Evolutionary conservation across 2,888 invertebrate genomes (phyloP).

Genomic region (Drosophila suboccidentalis): DNA sequence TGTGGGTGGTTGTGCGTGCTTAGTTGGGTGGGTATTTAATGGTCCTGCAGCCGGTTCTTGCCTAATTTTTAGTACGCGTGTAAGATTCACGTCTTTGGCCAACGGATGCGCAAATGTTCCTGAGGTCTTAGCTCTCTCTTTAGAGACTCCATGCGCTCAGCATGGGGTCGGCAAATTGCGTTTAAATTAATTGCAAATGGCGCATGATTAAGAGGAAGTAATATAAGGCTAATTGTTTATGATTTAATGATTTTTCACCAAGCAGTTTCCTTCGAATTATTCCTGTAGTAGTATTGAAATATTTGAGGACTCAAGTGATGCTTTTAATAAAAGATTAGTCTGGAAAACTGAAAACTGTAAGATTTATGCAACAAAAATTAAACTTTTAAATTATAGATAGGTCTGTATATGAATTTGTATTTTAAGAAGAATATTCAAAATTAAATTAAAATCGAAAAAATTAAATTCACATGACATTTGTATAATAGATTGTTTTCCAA

Average conservation of each 20-base stretch:
- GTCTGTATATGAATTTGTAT: too few relatives aligned
- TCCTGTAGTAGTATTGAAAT: slow-evolving; percentile 23
- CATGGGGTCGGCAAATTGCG: slow-evolving; percentile 76
- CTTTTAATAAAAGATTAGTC: too few relatives aligned
- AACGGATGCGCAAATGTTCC: slow-evolving; percentile 64
- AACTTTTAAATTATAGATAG: too few relatives aligned
- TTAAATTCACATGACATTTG: too few relatives aligned
- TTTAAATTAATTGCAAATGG: slow-evolving; percentile 80
- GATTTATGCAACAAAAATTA: too few relatives aligned
- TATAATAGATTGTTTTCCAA: too few relatives aligned
- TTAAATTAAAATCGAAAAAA: too few relatives aligned
- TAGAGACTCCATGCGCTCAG: slow-evolving; percentile 45
- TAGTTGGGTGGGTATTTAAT: slow-evolving; percentile 40
- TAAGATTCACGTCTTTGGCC: slow-evolving; percentile 65
- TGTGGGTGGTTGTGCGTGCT: slow-evolving; percentile 20
- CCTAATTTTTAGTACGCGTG: slow-evolving; percentile 60
- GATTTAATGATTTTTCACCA: slow-evolving; percentile 68
- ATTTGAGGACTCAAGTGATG: too few relatives aligned
- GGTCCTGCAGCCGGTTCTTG: slow-evolving; percentile 53
- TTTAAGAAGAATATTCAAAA: too few relatives aligned
- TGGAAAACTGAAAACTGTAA: too few relatives aligned
- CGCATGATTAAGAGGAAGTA: slow-evolving; percentile 80
- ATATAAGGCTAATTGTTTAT: slow-evolving; percentile 76
- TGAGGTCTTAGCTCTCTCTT: slow-evolving; percentile 30
- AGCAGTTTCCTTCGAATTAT: slow-evolving; percentile 16